A percentile compares a stretch with the other conserved stretches of the same genome.
Conservation (phyloP, 2,797 vertebrate species). For the Clarias laeviceps region DNA sequence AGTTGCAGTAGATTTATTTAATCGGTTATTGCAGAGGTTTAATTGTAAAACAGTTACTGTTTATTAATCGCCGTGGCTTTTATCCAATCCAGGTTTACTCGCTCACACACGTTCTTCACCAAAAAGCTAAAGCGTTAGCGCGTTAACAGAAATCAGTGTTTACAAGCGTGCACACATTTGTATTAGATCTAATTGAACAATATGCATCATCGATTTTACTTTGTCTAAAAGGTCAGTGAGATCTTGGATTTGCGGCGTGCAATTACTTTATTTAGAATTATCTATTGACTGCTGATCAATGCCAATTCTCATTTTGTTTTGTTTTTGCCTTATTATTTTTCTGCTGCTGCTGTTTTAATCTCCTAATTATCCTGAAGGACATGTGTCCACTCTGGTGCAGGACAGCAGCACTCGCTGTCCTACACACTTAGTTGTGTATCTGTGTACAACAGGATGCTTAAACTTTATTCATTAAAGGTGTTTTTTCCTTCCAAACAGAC, state of each 20-base stretch:
- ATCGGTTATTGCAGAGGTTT: background rate
- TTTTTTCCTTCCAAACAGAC: background rate
- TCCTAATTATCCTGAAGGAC: conserved; percentile 96
- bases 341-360: conserved; percentile 92
- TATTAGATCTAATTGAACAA: conserved; percentile 95
- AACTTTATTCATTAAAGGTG: background rate
- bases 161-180: conserved; percentile 91
- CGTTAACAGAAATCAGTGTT: conserved; percentile 96
- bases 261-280: conserved; percentile 99
- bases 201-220: conserved; percentile 96
- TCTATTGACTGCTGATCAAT: conserved; percentile 97
- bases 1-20: background rate
- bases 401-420: conserved; percentile 34
- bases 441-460: background rate
- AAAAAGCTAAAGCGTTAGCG: conserved; percentile 81
- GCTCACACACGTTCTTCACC: conserved; percentile 74
- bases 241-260: conserved; percentile 89
- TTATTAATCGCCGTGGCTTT: background rate
- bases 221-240: conserved; percentile 96
- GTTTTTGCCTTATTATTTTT: conserved; percentile 78
- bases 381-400: conserved; percentile 72
- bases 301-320: conserved; percentile 90
- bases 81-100: conserved; percentile 66
- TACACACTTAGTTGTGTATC: conserved; percentile 11
- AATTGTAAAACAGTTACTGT: conserved; percentile 1